phyloP scores from a whole-genome alignment of 2,888 invertebrate species.

The Heteromurus nitidus region DNA sequence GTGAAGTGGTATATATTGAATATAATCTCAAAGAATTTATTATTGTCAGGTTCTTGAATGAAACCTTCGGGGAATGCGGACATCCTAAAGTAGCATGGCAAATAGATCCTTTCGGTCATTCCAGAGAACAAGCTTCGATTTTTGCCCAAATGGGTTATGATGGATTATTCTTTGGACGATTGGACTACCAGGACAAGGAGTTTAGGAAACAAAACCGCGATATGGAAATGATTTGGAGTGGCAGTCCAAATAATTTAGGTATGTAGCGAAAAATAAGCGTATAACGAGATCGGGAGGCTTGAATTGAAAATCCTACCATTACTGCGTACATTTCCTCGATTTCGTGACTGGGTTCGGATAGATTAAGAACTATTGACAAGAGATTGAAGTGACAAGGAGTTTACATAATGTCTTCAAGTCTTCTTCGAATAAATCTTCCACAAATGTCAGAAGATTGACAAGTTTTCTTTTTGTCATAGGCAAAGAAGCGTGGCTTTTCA shows the following conservation, averaged over 20 bases:
- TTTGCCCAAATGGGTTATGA: constrained; percentile 92
- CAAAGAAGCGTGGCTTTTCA: constrained; percentile 83
- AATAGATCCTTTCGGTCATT: constrained; percentile 84
- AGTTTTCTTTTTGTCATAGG: constrained; percentile 75
- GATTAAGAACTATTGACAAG: not conserved
- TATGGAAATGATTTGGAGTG: constrained; percentile 91
- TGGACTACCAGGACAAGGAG: constrained; percentile 90
- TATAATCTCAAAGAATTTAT: too few relatives aligned
- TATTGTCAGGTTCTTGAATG: constrained; percentile 74
- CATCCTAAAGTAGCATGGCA: constrained; percentile 77
- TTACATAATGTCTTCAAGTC: not conserved
- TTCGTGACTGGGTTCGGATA: not conserved
- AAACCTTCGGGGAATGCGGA: constrained; percentile 76
- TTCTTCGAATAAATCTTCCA: not conserved
- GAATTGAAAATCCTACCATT: not conserved
- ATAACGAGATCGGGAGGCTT: too few relatives aligned
- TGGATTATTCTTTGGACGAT: constrained; percentile 85
- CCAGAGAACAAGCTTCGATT: constrained; percentile 82
- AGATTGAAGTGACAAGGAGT: not conserved
- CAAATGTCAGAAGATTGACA: not conserved
- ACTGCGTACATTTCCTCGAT: not conserved
- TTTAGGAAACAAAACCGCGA: constrained; percentile 78
- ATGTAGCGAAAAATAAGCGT: too few relatives aligned
- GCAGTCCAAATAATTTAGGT: constrained; percentile 80
- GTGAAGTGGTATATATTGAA: too few relatives aligned